Conservation (phyloP, 2,113 vertebrate species). For the Scatophagus argus region DNA sequence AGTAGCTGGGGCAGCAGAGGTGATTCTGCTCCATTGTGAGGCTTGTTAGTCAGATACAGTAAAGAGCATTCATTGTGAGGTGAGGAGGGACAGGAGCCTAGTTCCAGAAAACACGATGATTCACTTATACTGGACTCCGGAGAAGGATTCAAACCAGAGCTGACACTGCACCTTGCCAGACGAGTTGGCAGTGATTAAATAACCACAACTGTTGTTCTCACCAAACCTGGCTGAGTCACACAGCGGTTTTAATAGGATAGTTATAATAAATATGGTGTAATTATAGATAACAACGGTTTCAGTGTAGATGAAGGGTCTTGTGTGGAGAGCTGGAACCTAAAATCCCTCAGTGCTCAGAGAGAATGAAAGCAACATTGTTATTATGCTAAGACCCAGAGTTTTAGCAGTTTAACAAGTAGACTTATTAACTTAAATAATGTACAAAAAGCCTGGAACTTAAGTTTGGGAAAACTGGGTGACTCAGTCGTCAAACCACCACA, state of each 20-base stretch:
- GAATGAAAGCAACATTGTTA: conserved; percentile 38
- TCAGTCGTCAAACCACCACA: conserved; percentile 16
- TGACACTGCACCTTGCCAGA: conserved; percentile 32
- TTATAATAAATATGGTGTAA: conserved; percentile 55
- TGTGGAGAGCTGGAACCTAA: conserved; percentile 26
- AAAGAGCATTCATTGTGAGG: conserved; percentile 34
- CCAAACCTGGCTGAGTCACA: conserved; percentile 51
- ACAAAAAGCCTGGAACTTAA: background rate
- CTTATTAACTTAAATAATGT: conserved; percentile 14
- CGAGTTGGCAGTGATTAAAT: conserved; percentile 51
- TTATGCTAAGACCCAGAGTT: conserved; percentile 3
- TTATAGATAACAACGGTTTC: conserved; percentile 50
- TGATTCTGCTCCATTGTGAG: conserved; percentile 31
- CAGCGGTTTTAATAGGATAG: conserved; percentile 53
- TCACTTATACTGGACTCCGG: conserved; percentile 34
- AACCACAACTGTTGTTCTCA: conserved; percentile 55
- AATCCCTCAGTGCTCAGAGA: conserved; percentile 1
- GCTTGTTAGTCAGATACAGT: conserved; percentile 52
- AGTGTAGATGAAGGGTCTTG: conserved; percentile 41
- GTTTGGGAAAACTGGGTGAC: conserved; percentile 1
- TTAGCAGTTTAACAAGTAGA: conserved; percentile 3
- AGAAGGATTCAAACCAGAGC: conserved; percentile 35
- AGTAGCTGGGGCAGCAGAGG: conserved; percentile 40
- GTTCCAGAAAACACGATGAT: conserved; percentile 41
- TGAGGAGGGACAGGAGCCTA: conserved; percentile 5